Evolutionary conservation across 2,888 invertebrate species (phyloP), one percentile per base, ranked within the genome.

Genomic region (Zygaena filipendulae): DNA sequence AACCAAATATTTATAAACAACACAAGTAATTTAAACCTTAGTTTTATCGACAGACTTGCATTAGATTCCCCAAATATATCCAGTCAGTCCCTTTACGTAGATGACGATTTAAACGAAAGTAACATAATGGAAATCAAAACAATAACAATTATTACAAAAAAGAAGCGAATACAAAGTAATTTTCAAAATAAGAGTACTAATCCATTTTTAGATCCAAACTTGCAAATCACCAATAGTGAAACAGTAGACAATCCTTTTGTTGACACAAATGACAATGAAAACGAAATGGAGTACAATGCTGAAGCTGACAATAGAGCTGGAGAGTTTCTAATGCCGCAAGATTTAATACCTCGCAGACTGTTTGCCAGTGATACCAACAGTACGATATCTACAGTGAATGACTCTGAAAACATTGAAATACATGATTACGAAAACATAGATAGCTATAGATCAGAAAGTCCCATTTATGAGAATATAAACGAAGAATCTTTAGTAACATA

Each of bases 91-190:
- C 38, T 81, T 9, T 72, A 60, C 34, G 52, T 74, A 2, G 81
- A 81, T 31, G 81, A 81, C 42, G 81, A 81, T 45, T 52, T 81
- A 22, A 81, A 81, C 39, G 81, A 81, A 47, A 81, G 81, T 31
- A 81, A 81, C 35, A 81, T 81, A 11, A 81, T 81, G 81, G 81
- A 81, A 40, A 79, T 81, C 2, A 81, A 81, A 59, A 77, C 80
- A 1, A 80, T 81, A 2, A 79, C 77, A 23, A 71, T 75, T 7
- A 67, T 79, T 10, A 75, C 75, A 0, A 79, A 72, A 33, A 77
- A 70, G 43, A 74, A 71, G 38, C 39, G 55, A 10, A 37, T 64
- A 5, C 31, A 44, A 4, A 47, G 45, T 2, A 47, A 7, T 16
- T 6, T 16, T 6, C 32, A 46, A 29, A 64, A 56, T 24, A 68